phyloP scores from a whole-genome alignment of 2,797 vertebrate genomes.

The Buphagus erythrorhynchus region DNA sequence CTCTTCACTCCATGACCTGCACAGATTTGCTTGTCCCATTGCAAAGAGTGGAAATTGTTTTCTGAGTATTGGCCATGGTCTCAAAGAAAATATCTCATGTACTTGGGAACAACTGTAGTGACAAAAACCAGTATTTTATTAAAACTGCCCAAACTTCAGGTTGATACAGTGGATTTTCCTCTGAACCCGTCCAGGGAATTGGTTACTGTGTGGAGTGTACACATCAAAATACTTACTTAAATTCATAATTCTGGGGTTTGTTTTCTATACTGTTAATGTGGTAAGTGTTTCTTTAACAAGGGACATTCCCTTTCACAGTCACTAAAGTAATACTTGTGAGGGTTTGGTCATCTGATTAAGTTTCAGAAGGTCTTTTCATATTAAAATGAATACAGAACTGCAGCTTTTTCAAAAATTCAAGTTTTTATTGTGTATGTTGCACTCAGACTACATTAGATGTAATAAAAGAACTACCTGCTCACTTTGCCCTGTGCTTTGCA shows the following conservation, averaged over 20 bases:
- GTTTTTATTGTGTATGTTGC: not conserved
- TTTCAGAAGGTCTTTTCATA: not conserved
- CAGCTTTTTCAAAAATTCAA: not conserved
- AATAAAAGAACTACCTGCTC: not conserved
- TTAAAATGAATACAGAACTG: not conserved
- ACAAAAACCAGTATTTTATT: not conserved
- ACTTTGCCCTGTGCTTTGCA: not conserved
- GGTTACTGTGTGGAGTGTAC: not conserved
- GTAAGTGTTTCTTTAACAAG: not conserved
- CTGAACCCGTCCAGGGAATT: not conserved
- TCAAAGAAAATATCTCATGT: not conserved
- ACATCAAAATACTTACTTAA: not conserved
- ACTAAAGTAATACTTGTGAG: not conserved
- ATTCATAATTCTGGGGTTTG: rapidly evolving
- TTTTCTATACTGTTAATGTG: not conserved
- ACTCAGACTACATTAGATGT: not conserved
- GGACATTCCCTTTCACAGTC: not conserved
- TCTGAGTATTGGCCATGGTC: not conserved
- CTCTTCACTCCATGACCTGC: not conserved
- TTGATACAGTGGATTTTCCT: not conserved
- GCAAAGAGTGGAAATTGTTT: not conserved
- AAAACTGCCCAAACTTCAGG: not conserved
- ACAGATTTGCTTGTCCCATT: not conserved
- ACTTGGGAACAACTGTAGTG: not conserved
- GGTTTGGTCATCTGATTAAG: not conserved